Base-by-base conservation (phyloP, 2,113 vertebrate genomes). In the Serilophus lunatus region DNA sequence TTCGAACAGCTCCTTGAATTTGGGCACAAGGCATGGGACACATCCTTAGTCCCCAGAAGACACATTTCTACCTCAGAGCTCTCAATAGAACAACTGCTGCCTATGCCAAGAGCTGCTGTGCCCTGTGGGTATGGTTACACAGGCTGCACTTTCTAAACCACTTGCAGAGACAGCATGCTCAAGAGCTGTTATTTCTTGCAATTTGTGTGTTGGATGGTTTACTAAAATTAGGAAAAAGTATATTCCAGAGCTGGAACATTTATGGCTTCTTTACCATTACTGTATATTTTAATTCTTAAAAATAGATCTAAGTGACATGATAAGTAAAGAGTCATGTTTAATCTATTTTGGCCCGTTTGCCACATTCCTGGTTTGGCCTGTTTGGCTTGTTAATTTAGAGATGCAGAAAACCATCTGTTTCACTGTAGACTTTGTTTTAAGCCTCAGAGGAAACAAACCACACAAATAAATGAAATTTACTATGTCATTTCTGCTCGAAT, bases 301-400 rank as follows among this genome's bases (percentile, higher is more conserved):
- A 96, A 97, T 93, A 97, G 94, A 94, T 95, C 93, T 85, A 96
- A 96, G 82, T 89, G 93, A 92, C 80, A 88, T 79, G 95, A 86
- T 94, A 93, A 96, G 94, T 96, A 94, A 65, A 94, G 90, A 86
- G 89, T 91, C 86, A 74, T 71, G 80, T 86, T 94, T 88, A 82
- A 97, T 94, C 88, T 95, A 56, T 94, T 96, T 95, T 70, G 88
- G 88, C 95, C 75, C 56, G 44, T 88, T 91, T 87, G 87, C 91
- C 94, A 93, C 96, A 86, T 84, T 95, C 71, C 77, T 90, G 77
- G 82, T 85, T 90, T 92, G 86, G 76, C 68, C 94, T 91, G 50
- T 93, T 91, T 95, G 81, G 42, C 86, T 95, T 93, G 95, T 94
- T 96, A 96, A 96, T 94, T 89, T 96, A 76, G 90, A 95, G 91